Conservation (phyloP, 2,888 invertebrate genomes). For the Zeuzera pyrina region DNA sequence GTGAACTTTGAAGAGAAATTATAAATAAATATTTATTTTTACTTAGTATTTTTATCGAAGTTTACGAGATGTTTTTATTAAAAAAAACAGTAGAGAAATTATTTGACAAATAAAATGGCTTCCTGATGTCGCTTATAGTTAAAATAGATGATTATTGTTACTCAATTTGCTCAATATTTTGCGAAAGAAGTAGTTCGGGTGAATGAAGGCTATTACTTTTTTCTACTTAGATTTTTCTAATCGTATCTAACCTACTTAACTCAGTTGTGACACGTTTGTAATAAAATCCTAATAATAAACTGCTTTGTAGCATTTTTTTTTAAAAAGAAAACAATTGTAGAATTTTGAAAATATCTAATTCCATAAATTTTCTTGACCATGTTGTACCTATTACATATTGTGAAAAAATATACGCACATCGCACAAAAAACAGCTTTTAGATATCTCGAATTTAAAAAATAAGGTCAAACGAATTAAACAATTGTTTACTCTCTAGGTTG, state of each 20-base stretch:
- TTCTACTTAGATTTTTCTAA: conserved; percentile 30
- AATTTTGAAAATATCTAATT: conserved; percentile 10
- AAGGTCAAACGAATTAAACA: conserved; percentile 27
- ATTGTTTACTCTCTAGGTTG: no score
- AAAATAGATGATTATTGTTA: conserved; percentile 40
- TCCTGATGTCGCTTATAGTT: conserved; percentile 37
- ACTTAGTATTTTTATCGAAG: conserved; percentile 40
- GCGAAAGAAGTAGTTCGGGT: conserved; percentile 29
- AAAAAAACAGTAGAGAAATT: conserved; percentile 7
- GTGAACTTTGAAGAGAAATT: conserved; percentile 5
- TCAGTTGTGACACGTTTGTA: conserved; percentile 13
- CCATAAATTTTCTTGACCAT: background rate
- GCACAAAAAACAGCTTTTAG: conserved; percentile 16
- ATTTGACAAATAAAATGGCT: conserved; percentile 24
- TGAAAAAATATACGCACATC: conserved; percentile 35
- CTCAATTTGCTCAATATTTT: conserved; percentile 65
- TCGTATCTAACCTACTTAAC: conserved; percentile 12
- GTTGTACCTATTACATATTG: conserved; percentile 26
- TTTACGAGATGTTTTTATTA: conserved; percentile 25
- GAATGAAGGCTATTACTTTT: conserved; percentile 33
- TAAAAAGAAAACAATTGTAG: no score
- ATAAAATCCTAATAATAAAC: no score
- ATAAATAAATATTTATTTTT: conserved; percentile 20
- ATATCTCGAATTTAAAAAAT: conserved; percentile 22
- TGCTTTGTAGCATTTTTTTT: no score